Percentiles rank a stretch among this genome's conserved stretches.
Evolutionary conservation across 2,888 invertebrate genomes (phyloP).

Genomic region (Oasisia sp.): DNA sequence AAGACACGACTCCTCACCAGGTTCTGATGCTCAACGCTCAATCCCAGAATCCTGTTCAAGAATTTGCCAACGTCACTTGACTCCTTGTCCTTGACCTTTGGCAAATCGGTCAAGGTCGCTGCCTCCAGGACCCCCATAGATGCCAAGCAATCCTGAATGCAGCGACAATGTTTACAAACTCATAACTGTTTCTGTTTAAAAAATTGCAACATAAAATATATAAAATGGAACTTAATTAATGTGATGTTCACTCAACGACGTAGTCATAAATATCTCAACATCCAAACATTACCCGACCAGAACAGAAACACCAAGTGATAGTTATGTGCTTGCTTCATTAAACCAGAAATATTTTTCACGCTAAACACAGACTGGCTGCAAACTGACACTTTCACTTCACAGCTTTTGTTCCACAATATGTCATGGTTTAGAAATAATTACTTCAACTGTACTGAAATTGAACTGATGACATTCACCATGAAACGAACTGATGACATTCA

Average conservation of each 20-base stretch:
- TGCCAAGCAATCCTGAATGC: constrained; percentile 53
- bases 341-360: too few species aligned
- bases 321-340: too few species aligned
- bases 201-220: background rate
- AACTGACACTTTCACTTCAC: background rate
- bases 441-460: background rate
- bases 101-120: constrained; percentile 40
- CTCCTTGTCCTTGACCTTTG: constrained; percentile 52
- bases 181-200: background rate
- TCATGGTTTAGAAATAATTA: background rate
- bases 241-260: background rate
- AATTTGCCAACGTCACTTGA: constrained; percentile 59
- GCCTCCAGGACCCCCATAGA: constrained; percentile 59
- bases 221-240: background rate
- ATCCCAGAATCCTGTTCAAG: constrained; percentile 61
- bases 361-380: too few species aligned
- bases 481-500: too few species aligned
- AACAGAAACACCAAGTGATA: too few species aligned
- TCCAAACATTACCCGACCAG: too few species aligned
- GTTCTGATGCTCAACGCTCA: constrained; percentile 57
- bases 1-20: constrained; percentile 45
- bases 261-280: too few species aligned
- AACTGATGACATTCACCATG: too few species aligned
- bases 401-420: too few species aligned
- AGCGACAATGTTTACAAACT: background rate